Evolutionary conservation across 2,888 invertebrate genomes (phyloP).

Genomic region (Ophion ellenae): DNA sequence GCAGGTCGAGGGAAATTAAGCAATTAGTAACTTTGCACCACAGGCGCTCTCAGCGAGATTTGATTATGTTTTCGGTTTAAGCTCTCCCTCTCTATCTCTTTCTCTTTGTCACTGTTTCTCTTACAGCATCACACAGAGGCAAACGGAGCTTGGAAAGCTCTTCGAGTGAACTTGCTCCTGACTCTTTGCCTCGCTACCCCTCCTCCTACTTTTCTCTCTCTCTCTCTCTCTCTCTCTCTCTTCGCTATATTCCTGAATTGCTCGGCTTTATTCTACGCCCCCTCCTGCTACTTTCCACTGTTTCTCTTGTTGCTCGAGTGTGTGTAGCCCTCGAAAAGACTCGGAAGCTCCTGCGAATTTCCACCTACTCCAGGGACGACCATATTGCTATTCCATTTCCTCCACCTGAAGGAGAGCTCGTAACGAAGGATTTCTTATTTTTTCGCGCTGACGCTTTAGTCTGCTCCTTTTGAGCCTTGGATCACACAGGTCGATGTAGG

Average conservation of each 20-base stretch:
- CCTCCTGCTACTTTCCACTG: background rate
- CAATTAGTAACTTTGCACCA: conserved; percentile 83
- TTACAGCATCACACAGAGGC: conserved; percentile 10
- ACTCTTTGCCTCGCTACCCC: conserved; percentile 3
- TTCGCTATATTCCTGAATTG: conserved; percentile 22
- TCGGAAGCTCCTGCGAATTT: conserved; percentile 30
- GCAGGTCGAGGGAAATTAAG: conserved; percentile 82
- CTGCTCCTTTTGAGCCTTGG: conserved; percentile 20
- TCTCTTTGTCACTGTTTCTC: conserved; percentile 28
- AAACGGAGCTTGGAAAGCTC: conserved; percentile 32
- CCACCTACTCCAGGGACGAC: background rate
- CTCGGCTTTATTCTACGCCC: conserved; percentile 14
- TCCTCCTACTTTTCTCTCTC: conserved; percentile 2
- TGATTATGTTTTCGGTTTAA: conserved; percentile 83
- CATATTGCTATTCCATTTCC: conserved; percentile 30
- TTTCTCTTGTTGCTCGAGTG: conserved; percentile 39
- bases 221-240: conserved; percentile 18
- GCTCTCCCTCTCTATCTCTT: conserved; percentile 68
- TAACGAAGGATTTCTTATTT: conserved; percentile 9
- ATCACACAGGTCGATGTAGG: conserved; percentile 18
- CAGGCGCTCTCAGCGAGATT: conserved; percentile 82
- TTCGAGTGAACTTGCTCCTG: conserved; percentile 44
- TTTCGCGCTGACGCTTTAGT: conserved; percentile 4
- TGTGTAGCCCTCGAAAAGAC: conserved; percentile 17
- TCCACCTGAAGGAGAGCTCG: background rate